Percentiles rank a stretch among this genome's conserved stretches.
phyloP scores from a whole-genome alignment of 2,888 invertebrate genomes.

The Atethmia centrago region DNA sequence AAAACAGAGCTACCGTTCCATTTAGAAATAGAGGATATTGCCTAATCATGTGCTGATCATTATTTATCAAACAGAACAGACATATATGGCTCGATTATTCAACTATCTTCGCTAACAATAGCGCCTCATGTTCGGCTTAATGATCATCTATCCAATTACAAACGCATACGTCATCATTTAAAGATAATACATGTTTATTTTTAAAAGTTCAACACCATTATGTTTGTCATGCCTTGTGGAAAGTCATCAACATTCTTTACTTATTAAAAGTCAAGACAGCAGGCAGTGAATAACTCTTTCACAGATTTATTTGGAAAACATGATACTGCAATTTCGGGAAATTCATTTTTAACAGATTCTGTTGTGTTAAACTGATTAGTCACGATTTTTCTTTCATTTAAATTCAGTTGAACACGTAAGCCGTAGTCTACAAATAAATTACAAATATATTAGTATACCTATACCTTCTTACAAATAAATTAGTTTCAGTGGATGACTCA shows the following conservation, averaged over 20 bases:
- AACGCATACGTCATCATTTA: constrained; percentile 49
- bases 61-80: constrained; percentile 31
- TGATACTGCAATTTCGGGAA: constrained; percentile 35
- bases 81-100: constrained; percentile 26
- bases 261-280: background rate
- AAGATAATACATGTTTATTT: constrained; percentile 48
- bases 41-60: constrained; percentile 38
- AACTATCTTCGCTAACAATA: constrained; percentile 22
- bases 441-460: no score
- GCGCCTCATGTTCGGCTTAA: constrained; percentile 21
- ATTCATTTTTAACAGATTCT: constrained; percentile 26
- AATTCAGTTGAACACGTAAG: constrained; percentile 30
- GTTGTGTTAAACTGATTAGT: constrained; percentile 38
- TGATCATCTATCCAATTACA: constrained; percentile 50
- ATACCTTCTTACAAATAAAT: constrained; percentile 22
- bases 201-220: constrained; percentile 24
- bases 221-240: constrained; percentile 13
- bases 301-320: constrained; percentile 14
- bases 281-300: constrained; percentile 1
- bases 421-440: no score
- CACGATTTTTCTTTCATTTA: constrained; percentile 43
- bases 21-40: constrained; percentile 27
- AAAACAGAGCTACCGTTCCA: constrained; percentile 2
- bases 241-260: background rate
- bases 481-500: constrained; percentile 30